Conservation (phyloP, 2,113 vertebrate species). For the Fregetta grallaria region DNA sequence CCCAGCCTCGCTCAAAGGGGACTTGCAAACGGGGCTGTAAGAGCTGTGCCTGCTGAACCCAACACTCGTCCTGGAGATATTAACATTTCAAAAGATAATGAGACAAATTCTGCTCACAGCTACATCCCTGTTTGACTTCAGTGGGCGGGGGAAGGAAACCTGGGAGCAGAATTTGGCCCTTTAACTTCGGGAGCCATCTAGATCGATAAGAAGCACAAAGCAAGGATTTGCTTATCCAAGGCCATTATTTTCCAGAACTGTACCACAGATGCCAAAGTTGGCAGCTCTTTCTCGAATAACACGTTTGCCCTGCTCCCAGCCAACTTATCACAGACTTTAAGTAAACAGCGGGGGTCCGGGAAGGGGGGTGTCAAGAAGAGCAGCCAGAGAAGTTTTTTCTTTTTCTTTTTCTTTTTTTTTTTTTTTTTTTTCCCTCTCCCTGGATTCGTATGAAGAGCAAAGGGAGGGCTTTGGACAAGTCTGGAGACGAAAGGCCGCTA, state of each 20-base stretch:
- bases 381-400: not conserved
- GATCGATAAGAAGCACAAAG: slow-evolving; percentile 57
- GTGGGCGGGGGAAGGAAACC: slow-evolving; percentile 13
- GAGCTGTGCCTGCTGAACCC: slow-evolving; percentile 41
- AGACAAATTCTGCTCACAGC: slow-evolving; percentile 63
- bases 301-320: not conserved
- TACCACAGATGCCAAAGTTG: slow-evolving; percentile 15
- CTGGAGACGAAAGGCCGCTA: slow-evolving; percentile 27
- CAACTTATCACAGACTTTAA: slow-evolving; percentile 6
- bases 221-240: slow-evolving; percentile 58
- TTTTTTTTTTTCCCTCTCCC: not conserved
- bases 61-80: slow-evolving; percentile 57
- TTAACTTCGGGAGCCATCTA: slow-evolving; percentile 39
- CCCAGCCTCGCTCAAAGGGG: slow-evolving; percentile 49
- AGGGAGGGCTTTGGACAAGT: not conserved
- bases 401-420: not conserved
- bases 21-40: slow-evolving; percentile 7
- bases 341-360: not conserved
- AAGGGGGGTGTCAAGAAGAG: not conserved
- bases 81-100: slow-evolving; percentile 80
- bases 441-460: not conserved
- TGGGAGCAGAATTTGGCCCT: slow-evolving; percentile 49
- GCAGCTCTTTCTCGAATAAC: slow-evolving; percentile 10
- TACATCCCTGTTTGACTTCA: slow-evolving; percentile 50
- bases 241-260: slow-evolving; percentile 59